phyloP scores from a whole-genome alignment of 1,140 invertebrate species.

The Semibalanus balanoides region DNA sequence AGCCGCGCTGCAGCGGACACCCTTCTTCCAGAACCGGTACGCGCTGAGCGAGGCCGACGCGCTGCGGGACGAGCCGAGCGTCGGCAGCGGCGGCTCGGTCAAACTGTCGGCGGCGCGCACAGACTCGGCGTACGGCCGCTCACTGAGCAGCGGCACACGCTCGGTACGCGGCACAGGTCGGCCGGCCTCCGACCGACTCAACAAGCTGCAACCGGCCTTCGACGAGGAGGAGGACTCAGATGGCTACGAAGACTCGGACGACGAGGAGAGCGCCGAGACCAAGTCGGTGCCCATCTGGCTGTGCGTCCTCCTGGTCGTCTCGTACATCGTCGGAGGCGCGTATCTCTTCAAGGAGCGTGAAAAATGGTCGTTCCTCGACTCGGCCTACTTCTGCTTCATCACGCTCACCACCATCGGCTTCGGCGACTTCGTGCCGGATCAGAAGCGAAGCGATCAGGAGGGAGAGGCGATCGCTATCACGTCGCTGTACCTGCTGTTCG shows the following conservation, averaged over 20 bases:
- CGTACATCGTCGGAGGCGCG: conserved; percentile 75
- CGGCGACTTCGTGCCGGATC: conserved; percentile 82
- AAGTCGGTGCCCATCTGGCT: conserved; percentile 76
- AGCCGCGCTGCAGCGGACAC: not conserved
- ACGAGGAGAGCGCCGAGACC: conserved; percentile 21
- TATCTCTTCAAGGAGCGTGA: conserved; percentile 63
- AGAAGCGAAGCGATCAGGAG: conserved; percentile 42
- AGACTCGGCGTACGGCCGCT: not conserved
- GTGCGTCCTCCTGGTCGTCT: conserved; percentile 71
- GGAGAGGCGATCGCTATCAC: conserved; percentile 63
- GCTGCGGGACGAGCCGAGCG: not conserved
- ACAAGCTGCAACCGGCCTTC: not conserved
- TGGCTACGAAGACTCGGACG: conserved; percentile 29
- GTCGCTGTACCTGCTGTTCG: conserved; percentile 83
- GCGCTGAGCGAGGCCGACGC: not conserved
- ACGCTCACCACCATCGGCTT: conserved; percentile 90
- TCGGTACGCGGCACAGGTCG: not conserved
- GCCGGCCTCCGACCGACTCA: not conserved
- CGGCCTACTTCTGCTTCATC: conserved; percentile 91
- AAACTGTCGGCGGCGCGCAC: not conserved
- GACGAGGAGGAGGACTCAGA: conserved; percentile 19
- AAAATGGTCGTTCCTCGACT: conserved; percentile 73
- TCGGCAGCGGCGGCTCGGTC: not conserved
- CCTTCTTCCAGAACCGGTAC: conserved; percentile 1
- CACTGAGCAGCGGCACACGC: not conserved